Evolutionary conservation across 2,888 invertebrate genomes (phyloP).

Genomic region (Diarsia brunnea): DNA sequence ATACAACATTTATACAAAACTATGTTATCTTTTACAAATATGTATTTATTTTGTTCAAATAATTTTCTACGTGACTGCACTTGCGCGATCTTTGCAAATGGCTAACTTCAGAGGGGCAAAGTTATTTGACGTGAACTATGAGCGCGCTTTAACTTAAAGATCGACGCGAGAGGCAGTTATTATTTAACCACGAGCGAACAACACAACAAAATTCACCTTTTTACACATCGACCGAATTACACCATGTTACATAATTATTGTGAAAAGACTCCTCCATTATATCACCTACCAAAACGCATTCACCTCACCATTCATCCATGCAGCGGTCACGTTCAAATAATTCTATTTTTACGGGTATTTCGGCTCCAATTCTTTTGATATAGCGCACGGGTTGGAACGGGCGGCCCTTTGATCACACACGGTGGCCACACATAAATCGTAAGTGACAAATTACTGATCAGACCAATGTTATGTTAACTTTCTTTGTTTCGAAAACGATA

Average conservation of each 20-base stretch:
- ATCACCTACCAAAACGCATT: slow-evolving; percentile 24
- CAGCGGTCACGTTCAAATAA: slow-evolving; percentile 70
- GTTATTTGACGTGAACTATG: no score
- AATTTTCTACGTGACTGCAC: no score
- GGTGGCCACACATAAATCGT: slow-evolving; percentile 82
- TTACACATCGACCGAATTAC: neutral
- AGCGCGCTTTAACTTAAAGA: no score
- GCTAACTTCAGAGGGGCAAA: no score
- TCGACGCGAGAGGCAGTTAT: no score
- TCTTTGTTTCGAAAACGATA: slow-evolving; percentile 63
- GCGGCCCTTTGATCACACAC: slow-evolving; percentile 81
- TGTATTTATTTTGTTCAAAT: no score
- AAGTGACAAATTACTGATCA: slow-evolving; percentile 82
- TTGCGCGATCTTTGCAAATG: no score
- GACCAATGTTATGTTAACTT: slow-evolving; percentile 59
- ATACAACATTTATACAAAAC: no score
- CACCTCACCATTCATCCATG: slow-evolving; percentile 21
- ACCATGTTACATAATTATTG: neutral
- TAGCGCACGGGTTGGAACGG: slow-evolving; percentile 62
- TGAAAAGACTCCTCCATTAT: slow-evolving; percentile 18
- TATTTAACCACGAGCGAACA: no score
- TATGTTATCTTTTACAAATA: no score
- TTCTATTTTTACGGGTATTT: slow-evolving; percentile 76
- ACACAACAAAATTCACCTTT: no score
- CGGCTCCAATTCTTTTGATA: slow-evolving; percentile 76